A percentile compares a stretch with the other conserved stretches of the same genome.
phyloP scores from a whole-genome alignment of 2,888 invertebrate species.

The Reticulitermes lucifugus region DNA sequence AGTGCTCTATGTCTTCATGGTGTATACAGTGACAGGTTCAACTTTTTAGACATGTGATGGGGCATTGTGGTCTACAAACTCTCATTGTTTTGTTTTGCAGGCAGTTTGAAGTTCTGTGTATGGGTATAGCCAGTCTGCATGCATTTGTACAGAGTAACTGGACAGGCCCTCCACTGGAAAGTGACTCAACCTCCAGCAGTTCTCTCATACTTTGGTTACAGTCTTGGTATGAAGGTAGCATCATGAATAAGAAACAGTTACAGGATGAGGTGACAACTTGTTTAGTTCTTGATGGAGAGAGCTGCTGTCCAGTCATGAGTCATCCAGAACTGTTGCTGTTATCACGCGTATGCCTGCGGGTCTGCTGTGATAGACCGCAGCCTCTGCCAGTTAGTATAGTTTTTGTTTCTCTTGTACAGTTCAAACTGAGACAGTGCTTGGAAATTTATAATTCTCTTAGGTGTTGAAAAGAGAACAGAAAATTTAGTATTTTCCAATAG shows the following conservation, averaged over 20 bases:
- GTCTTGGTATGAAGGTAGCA: neutral
- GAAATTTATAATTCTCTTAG: too few species aligned
- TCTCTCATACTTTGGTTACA: slow-evolving; percentile 35
- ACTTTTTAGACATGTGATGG: too few species aligned
- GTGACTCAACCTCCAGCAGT: neutral
- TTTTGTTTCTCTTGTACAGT: too few species aligned
- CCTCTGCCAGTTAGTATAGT: slow-evolving; percentile 55
- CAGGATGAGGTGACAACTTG: slow-evolving; percentile 55
- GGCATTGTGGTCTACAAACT: neutral
- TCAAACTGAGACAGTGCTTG: too few species aligned
- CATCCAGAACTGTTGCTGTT: slow-evolving; percentile 66
- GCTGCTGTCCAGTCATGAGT: slow-evolving; percentile 73
- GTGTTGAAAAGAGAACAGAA: too few species aligned
- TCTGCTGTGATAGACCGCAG: slow-evolving; percentile 27
- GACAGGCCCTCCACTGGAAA: slow-evolving; percentile 73
- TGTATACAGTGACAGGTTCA: too few species aligned
- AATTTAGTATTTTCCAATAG: too few species aligned
- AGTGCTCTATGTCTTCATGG: too few species aligned
- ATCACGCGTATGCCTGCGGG: slow-evolving; percentile 57
- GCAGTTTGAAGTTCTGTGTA: slow-evolving; percentile 41
- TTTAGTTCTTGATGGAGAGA: slow-evolving; percentile 74
- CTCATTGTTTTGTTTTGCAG: slow-evolving; percentile 21
- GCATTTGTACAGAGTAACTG: slow-evolving; percentile 84
- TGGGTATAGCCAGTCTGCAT: slow-evolving; percentile 46
- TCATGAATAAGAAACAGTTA: slow-evolving; percentile 12